Evolutionary conservation across 2,888 invertebrate genomes (phyloP), one percentile per base, ranked within the genome.

Genomic region (Eudemis profundana): DNA sequence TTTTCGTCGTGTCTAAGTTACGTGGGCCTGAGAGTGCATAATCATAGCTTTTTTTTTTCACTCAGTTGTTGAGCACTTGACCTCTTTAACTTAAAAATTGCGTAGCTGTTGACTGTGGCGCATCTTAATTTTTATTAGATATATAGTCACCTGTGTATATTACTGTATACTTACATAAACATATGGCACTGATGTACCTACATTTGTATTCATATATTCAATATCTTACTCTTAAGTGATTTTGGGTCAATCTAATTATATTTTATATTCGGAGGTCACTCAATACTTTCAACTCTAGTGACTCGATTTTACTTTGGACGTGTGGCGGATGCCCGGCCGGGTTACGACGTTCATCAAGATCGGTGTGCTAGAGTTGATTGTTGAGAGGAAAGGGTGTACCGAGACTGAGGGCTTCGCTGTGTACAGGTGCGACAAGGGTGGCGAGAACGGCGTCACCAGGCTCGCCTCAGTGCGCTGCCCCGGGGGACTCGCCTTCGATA

Each of bases 401-500:
- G 62, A 65, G 70, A 75, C 76, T 89, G 78, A 87, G 82, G 82
- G 76, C 68, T 72, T 80, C 82, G 90, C 90, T 90, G 87, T 93
- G 89, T 93, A 85, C 94, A 97, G 97, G 96, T 97, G 97, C 93
- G 97, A 97, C 95, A 95, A 95, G 93, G 97, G 97, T 83, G 96
- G 95, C 84, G 96, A 97, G 93, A 96, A 95, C 90, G 96, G 96
- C 82, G 95, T 95, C 78, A 96, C 96, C 84, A 95, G 98, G 88
- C 94, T 98, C 89, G 97, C 98, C 81, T 95, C 96, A 72, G 97
- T 98, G 84, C 94, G 96, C 85, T 98, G 98, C 92, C 97, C 98
- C 79, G 95, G 94, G 84, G 96, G 97, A 89, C 94, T 98, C 87
- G 97, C 96, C 84, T 98, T 98, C 93, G 98, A 98, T 95, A 96